phyloP scores from a whole-genome alignment of 2,113 vertebrate species.

The crab-eating macaque (Macaca fascicularis) region DNA sequence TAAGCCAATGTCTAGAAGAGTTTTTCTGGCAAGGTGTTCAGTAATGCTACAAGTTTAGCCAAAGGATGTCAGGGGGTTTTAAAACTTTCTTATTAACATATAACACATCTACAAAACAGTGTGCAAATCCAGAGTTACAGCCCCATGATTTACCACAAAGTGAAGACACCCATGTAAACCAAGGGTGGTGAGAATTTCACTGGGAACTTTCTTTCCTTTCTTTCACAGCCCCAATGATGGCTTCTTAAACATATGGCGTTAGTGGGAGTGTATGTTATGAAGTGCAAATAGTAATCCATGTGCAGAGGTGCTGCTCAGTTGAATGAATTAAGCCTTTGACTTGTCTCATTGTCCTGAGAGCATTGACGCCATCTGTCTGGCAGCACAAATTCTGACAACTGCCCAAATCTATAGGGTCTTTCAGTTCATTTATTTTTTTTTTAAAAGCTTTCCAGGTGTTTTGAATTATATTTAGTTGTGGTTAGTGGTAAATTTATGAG shows the following conservation, averaged over 20 bases:
- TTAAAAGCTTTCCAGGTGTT: slow-evolving; percentile 58
- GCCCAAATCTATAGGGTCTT: slow-evolving; percentile 54
- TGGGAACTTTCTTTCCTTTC: slow-evolving; percentile 46
- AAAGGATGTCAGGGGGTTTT: neutral
- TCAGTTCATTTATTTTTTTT: slow-evolving; percentile 53
- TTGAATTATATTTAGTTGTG: slow-evolving; percentile 64
- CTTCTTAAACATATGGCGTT: slow-evolving; percentile 51
- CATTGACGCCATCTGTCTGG: slow-evolving; percentile 66
- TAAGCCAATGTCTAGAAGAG: too few species aligned
- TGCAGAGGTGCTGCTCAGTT: slow-evolving; percentile 42
- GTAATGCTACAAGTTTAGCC: slow-evolving; percentile 7
- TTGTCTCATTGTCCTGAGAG: slow-evolving; percentile 63
- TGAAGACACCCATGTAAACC: neutral
- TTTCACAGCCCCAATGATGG: neutral
- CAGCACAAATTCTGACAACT: slow-evolving; percentile 64
- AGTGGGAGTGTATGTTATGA: slow-evolving; percentile 30
- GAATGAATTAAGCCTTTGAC: slow-evolving; percentile 70
- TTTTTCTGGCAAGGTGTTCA: neutral
- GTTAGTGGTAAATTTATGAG: slow-evolving; percentile 58
- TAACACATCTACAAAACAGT: neutral
- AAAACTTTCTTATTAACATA: slow-evolving; percentile 43
- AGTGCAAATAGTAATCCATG: slow-evolving; percentile 56
- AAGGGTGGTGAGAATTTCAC: slow-evolving; percentile 42
- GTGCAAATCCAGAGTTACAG: slow-evolving; percentile 1
- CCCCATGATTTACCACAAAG: neutral